Evolutionary conservation across 1,140 invertebrate species (phyloP).

Genomic region (Plutomurus gul): DNA sequence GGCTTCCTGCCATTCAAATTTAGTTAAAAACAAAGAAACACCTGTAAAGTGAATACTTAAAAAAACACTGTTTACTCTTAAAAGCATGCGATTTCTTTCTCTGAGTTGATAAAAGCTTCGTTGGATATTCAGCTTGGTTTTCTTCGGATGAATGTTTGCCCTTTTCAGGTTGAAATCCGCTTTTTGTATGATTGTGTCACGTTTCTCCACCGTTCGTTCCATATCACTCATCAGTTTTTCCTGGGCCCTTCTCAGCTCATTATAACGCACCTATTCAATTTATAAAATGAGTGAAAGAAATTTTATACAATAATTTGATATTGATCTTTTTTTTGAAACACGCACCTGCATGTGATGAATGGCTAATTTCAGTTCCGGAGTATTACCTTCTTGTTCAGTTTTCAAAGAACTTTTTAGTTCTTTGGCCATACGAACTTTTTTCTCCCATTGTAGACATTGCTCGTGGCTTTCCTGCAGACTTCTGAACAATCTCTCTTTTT

Average conservation of each 20-base stretch:
- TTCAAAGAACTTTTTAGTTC: slow-evolving; percentile 71
- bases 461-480: slow-evolving; percentile 67
- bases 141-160: slow-evolving; percentile 48
- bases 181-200: slow-evolving; percentile 68
- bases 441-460: slow-evolving; percentile 76
- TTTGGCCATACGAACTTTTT: slow-evolving; percentile 69
- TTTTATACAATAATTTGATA: neutral
- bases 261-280: slow-evolving; percentile 62
- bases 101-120: slow-evolving; percentile 42
- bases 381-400: slow-evolving; percentile 64
- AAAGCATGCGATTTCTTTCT: slow-evolving; percentile 37
- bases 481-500: slow-evolving; percentile 67
- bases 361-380: slow-evolving; percentile 72
- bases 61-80: neutral
- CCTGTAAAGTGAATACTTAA: neutral
- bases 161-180: slow-evolving; percentile 65
- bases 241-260: slow-evolving; percentile 71
- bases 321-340: neutral
- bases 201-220: slow-evolving; percentile 71
- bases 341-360: slow-evolving; percentile 80
- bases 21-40: neutral
- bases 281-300: neutral
- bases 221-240: slow-evolving; percentile 76
- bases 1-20: slow-evolving; percentile 44
- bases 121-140: slow-evolving; percentile 48